phyloP scores from a whole-genome alignment of 2,888 invertebrate species.

The Cerastis rubricosa region DNA sequence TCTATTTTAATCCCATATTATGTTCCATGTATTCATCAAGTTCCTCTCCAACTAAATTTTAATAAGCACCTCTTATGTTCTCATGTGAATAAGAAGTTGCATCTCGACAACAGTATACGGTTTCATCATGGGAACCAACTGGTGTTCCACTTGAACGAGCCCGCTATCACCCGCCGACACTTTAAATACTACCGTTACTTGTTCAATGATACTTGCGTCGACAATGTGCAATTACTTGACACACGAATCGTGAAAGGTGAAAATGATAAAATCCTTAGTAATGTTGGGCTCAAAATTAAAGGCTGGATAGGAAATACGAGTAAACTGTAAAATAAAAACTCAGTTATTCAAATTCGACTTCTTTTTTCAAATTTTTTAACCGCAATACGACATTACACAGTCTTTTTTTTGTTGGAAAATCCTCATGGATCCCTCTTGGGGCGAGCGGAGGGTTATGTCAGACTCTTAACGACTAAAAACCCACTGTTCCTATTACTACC shows the following conservation, averaged over 20 bases:
- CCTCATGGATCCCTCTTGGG: no score
- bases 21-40: not conserved
- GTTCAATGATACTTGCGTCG: constrained; percentile 50
- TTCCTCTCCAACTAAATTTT: constrained; percentile 6
- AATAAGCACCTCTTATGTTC: constrained; percentile 37
- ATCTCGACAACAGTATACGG: constrained; percentile 76
- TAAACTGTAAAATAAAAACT: not conserved
- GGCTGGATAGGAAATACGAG: not conserved
- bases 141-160: constrained; percentile 75
- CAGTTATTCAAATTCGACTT: not conserved
- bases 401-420: no score
- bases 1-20: not conserved
- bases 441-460: no score
- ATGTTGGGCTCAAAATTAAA: not conserved
- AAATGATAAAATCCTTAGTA: constrained; percentile 11
- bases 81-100: constrained; percentile 57
- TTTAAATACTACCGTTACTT: constrained; percentile 76
- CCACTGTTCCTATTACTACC: no score
- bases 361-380: not conserved
- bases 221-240: constrained; percentile 54
- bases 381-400: no score
- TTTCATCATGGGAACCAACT: constrained; percentile 82
- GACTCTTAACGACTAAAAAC: no score
- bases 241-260: constrained; percentile 26
- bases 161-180: constrained; percentile 68